Percentiles rank a stretch among this genome's conserved stretches.
Evolutionary conservation across 2,888 invertebrate genomes (phyloP).

Genomic region (Diarsia dahlii): DNA sequence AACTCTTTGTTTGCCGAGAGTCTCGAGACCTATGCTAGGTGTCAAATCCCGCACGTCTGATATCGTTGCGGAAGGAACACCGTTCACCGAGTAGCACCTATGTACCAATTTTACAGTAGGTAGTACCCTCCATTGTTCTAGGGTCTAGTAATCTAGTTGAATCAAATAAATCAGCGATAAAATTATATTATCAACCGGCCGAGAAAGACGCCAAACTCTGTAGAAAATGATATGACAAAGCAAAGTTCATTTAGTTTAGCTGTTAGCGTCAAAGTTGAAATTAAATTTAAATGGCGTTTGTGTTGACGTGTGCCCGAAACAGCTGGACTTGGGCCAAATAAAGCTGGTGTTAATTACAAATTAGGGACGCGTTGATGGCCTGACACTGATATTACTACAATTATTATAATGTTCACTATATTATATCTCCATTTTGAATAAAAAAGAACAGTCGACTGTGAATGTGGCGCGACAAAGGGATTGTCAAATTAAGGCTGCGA

Average conservation of each 20-base stretch:
- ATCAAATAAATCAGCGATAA: neutral
- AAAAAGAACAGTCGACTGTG: neutral
- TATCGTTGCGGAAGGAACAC: neutral
- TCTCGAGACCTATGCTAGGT: neutral
- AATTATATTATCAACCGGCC: neutral
- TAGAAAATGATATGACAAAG: conserved; percentile 20
- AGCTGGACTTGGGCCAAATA: conserved; percentile 62
- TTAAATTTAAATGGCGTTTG: conserved; percentile 52
- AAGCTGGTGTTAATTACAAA: conserved; percentile 53
- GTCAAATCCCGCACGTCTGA: neutral
- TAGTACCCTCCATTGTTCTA: neutral
- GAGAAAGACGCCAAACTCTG: neutral
- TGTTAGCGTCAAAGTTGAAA: conserved; percentile 43
- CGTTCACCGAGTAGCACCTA: too few species aligned
- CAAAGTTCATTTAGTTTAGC: conserved; percentile 35
- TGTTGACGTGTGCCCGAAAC: conserved; percentile 49
- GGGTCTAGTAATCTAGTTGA: too few species aligned
- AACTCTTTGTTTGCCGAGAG: neutral
- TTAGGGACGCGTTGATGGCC: conserved; percentile 60
- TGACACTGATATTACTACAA: conserved; percentile 54
- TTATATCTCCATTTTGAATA: conserved; percentile 13
- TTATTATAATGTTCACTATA: conserved; percentile 41
- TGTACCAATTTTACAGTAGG: neutral
- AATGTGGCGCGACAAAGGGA: neutral
- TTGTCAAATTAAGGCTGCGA: neutral